phyloP scores from a whole-genome alignment of 2,888 invertebrate species.

The Troilus luridus region DNA sequence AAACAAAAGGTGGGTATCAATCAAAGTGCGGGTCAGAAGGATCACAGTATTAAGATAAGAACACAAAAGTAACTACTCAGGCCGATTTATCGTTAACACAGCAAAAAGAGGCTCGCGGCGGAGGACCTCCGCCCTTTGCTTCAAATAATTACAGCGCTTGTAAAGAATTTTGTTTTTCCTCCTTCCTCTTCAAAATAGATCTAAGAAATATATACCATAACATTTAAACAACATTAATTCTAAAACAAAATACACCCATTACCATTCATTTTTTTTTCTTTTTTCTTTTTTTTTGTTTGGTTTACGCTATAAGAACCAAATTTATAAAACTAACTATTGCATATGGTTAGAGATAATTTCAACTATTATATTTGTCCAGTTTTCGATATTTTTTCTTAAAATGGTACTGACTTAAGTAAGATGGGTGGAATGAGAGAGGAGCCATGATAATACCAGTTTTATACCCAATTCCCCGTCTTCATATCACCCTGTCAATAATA shows the following conservation, averaged over 20 bases:
- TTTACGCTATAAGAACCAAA: slow-evolving; percentile 42
- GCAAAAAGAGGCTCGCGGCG: slow-evolving; percentile 9
- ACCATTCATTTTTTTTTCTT: slow-evolving; percentile 24
- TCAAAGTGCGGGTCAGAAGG: neutral
- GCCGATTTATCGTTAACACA: slow-evolving; percentile 45
- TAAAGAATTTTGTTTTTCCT: slow-evolving; percentile 39
- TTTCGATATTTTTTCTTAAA: slow-evolving; percentile 28
- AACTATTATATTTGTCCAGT: slow-evolving; percentile 7
- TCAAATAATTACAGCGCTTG: neutral
- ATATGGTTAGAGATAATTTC: slow-evolving; percentile 33
- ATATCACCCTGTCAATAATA: slow-evolving; percentile 45
- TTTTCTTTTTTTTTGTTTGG: neutral
- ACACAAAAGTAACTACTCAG: slow-evolving; percentile 33
- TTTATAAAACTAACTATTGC: slow-evolving; percentile 51
- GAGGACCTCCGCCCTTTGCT: neutral
- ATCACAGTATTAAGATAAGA: slow-evolving; percentile 9
- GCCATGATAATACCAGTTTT: slow-evolving; percentile 4
- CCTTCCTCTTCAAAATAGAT: slow-evolving; percentile 14
- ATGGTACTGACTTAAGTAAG: slow-evolving; percentile 17
- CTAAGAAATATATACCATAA: slow-evolving; percentile 54
- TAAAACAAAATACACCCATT: slow-evolving; percentile 56
- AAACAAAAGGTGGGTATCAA: slow-evolving; percentile 6
- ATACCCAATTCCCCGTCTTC: slow-evolving; percentile 47
- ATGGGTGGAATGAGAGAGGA: slow-evolving; percentile 47
- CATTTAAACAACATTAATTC: slow-evolving; percentile 56